Percentiles rank a stretch among this genome's conserved stretches.
These are phyloP conservation scores for Asbolus verrucosus DNA, from an alignment of 1,140 invertebrate genomes.

Conservation along the genomic window DNA sequence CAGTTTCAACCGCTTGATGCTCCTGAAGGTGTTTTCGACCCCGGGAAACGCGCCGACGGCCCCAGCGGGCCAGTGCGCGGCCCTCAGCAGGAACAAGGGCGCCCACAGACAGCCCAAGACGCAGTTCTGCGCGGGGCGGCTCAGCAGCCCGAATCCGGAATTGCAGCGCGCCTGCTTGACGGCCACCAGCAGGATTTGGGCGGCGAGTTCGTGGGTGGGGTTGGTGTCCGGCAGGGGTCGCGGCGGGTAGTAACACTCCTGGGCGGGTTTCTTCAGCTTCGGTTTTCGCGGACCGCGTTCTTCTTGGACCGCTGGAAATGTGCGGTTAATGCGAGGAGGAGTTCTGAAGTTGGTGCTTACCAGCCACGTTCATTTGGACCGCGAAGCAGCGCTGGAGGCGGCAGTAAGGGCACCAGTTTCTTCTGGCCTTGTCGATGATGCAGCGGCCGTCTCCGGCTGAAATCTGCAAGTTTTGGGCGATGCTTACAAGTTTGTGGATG, in stretches of 20 bases:
- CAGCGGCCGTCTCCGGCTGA: conserved; percentile 81
- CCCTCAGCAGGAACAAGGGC: conserved; percentile 69
- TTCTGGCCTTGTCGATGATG: conserved; percentile 81
- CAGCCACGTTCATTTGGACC: conserved; percentile 83
- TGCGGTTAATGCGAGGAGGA: not conserved
- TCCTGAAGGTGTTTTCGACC: conserved; percentile 50
- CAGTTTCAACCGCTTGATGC: conserved; percentile 66
- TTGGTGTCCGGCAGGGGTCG: conserved; percentile 42
- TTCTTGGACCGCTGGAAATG: conserved; percentile 78
- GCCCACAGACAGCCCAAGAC: conserved; percentile 69
- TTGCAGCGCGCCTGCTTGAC: conserved; percentile 68
- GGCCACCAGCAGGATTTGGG: conserved; percentile 69
- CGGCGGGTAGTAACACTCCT: no score
- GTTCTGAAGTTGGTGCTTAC: conserved; percentile 65
- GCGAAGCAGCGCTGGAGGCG: conserved; percentile 82
- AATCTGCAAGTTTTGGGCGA: no score
- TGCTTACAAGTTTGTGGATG: no score
- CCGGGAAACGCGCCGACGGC: conserved; percentile 45
- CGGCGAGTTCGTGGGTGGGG: conserved; percentile 61
- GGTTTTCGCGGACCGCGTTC: conserved; percentile 79
- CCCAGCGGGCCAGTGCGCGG: conserved; percentile 73
- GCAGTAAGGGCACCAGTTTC: conserved; percentile 92
- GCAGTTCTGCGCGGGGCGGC: conserved; percentile 66
- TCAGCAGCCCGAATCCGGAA: conserved; percentile 65
- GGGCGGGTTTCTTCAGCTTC: no score